Evolutionary conservation across 2,888 invertebrate genomes (phyloP).

Genomic region (Rhogogaster chlorosoma): DNA sequence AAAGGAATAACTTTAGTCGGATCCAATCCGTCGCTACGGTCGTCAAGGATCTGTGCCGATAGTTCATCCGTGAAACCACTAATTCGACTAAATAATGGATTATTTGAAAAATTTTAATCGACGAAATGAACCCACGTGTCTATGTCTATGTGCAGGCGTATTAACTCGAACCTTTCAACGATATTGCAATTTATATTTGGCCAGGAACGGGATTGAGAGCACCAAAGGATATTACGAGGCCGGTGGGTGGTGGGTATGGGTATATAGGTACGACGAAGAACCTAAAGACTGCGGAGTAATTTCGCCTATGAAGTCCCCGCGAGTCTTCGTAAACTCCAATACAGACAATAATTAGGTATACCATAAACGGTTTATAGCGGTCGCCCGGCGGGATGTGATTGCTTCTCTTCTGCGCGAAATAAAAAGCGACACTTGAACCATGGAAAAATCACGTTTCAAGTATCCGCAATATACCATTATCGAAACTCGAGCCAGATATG

Average conservation of each 20-base stretch:
- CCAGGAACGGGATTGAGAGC: constrained; percentile 31
- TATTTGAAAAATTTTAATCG: constrained; percentile 45
- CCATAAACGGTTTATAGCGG: constrained; percentile 32
- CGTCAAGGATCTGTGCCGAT: not conserved
- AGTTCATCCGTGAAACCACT: constrained; percentile 18
- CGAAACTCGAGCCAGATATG: not conserved
- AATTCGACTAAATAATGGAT: constrained; percentile 41
- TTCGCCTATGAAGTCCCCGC: constrained; percentile 35
- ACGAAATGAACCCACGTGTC: not conserved
- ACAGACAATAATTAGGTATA: constrained; percentile 45
- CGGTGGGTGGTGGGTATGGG: not conserved
- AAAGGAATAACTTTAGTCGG: not conserved
- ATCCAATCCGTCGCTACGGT: constrained; percentile 15
- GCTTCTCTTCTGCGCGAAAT: constrained; percentile 1
- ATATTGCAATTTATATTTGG: constrained; percentile 47
- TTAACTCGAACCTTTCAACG: constrained; percentile 33
- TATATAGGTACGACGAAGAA: not conserved
- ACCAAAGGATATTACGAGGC: constrained; percentile 43
- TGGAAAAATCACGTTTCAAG: constrained; percentile 25
- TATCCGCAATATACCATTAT: not conserved
- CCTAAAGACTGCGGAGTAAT: constrained; percentile 45
- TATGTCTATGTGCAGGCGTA: constrained; percentile 6
- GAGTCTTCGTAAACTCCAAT: constrained; percentile 44
- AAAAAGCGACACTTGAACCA: not conserved
- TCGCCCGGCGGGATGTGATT: constrained; percentile 31